phyloP scores from a whole-genome alignment of 2,888 invertebrate species.

The Calameuta idolon region DNA sequence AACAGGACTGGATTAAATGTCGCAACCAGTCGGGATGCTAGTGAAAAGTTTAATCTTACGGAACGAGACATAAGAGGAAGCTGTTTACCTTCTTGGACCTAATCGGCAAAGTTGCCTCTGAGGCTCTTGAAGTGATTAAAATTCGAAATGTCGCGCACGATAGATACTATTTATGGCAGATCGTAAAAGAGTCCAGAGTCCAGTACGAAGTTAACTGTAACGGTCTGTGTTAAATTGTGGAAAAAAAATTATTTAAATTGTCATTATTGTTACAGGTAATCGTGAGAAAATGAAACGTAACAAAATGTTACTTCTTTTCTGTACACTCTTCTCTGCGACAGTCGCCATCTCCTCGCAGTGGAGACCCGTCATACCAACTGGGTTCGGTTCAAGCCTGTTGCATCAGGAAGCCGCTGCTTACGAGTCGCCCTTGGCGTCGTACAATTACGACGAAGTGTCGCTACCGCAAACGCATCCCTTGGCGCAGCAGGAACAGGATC shows the following conservation, averaged over 20 bases:
- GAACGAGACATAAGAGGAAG: neutral
- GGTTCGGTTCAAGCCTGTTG: slow-evolving; percentile 43
- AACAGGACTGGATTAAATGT: neutral
- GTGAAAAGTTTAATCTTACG: neutral
- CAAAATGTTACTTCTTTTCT: slow-evolving; percentile 31
- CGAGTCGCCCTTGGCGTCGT: slow-evolving; percentile 31
- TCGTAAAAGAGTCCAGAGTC: neutral
- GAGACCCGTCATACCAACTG: slow-evolving; percentile 49
- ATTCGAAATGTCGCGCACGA: neutral
- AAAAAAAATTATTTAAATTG: neutral
- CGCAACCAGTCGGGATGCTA: neutral
- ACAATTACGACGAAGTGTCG: slow-evolving; percentile 36
- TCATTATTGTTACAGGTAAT: neutral
- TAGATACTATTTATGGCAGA: neutral
- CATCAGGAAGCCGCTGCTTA: slow-evolving; percentile 48
- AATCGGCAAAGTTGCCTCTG: neutral
- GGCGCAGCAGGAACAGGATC: slow-evolving; percentile 65
- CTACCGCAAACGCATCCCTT: slow-evolving; percentile 38
- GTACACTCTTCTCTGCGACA: slow-evolving; percentile 28
- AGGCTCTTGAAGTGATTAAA: neutral
- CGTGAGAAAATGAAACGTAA: slow-evolving; percentile 13
- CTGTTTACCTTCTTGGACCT: neutral
- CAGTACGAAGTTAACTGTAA: neutral
- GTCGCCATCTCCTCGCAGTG: slow-evolving; percentile 51
- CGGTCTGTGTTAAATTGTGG: neutral